These are phyloP conservation scores for Margaritifera margaritifera DNA, from an alignment of 2,888 invertebrate species.

Conservation along the genomic window DNA sequence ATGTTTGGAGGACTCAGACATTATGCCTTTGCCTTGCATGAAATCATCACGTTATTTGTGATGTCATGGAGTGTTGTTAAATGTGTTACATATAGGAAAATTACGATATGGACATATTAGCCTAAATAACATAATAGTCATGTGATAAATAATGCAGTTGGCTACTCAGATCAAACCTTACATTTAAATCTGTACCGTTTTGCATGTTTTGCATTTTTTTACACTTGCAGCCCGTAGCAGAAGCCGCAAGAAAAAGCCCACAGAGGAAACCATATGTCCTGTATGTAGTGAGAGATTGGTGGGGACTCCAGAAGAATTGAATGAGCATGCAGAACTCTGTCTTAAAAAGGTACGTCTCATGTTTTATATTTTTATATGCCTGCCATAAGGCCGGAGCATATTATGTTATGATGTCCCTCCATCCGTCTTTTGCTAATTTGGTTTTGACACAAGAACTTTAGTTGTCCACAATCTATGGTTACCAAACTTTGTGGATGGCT, in stretches of 20 bases:
- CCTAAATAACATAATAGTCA: neutral
- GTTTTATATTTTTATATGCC: too few relatives aligned
- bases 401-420: too few relatives aligned
- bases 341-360: slow-evolving; percentile 71
- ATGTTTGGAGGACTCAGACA: too few relatives aligned
- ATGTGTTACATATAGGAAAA: neutral
- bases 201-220: slow-evolving; percentile 7
- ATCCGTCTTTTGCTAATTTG: too few relatives aligned
- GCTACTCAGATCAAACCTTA: neutral
- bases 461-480: too few relatives aligned
- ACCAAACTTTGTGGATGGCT: too few relatives aligned
- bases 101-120: neutral
- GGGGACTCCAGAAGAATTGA: slow-evolving; percentile 81
- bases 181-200: neutral
- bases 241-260: slow-evolving; percentile 81
- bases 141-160: neutral
- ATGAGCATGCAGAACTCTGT: slow-evolving; percentile 83
- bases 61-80: too few relatives aligned
- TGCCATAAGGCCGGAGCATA: too few relatives aligned
- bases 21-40: too few relatives aligned
- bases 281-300: slow-evolving; percentile 83
- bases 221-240: slow-evolving; percentile 72
- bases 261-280: slow-evolving; percentile 81
- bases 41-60: too few relatives aligned
- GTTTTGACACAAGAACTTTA: too few relatives aligned